Conservation (phyloP, 1,140 invertebrate species). For the Coptotermes formosanus region DNA sequence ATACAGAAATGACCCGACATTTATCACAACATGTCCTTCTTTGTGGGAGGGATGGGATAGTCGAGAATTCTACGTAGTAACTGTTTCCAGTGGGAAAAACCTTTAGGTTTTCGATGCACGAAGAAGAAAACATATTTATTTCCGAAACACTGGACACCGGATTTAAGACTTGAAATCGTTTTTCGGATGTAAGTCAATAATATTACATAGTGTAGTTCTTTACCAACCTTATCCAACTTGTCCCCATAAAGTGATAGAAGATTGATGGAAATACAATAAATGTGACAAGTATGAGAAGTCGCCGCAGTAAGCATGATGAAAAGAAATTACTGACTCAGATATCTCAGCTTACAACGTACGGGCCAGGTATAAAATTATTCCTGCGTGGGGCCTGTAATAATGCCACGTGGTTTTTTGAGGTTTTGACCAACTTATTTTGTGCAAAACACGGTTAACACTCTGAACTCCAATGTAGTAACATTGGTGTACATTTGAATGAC, state of each 20-base stretch:
- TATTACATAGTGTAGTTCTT: background rate
- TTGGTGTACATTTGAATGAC: too few relatives aligned
- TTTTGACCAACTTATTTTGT: too few relatives aligned
- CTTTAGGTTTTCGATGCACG: background rate
- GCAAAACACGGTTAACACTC: too few relatives aligned
- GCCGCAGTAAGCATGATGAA: background rate
- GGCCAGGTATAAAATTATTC: too few relatives aligned
- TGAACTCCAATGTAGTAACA: too few relatives aligned
- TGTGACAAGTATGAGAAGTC: background rate
- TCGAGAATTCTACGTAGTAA: background rate
- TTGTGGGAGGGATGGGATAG: background rate
- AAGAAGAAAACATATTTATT: conserved; percentile 18
- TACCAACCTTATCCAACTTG: background rate
- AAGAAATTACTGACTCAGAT: too few relatives aligned
- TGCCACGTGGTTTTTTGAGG: too few relatives aligned
- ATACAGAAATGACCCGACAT: background rate
- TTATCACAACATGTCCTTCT: background rate
- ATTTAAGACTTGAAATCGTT: background rate
- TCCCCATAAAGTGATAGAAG: background rate
- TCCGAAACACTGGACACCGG: background rate
- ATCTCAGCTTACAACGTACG: too few relatives aligned
- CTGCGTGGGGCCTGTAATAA: too few relatives aligned
- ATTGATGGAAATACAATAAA: background rate
- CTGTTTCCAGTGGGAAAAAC: background rate
- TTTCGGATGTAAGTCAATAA: background rate